Percentiles rank a stretch among this genome's conserved stretches.
Conservation (phyloP, 2,113 vertebrate genomes). For the Tenebrosternarchus preto region DNA sequence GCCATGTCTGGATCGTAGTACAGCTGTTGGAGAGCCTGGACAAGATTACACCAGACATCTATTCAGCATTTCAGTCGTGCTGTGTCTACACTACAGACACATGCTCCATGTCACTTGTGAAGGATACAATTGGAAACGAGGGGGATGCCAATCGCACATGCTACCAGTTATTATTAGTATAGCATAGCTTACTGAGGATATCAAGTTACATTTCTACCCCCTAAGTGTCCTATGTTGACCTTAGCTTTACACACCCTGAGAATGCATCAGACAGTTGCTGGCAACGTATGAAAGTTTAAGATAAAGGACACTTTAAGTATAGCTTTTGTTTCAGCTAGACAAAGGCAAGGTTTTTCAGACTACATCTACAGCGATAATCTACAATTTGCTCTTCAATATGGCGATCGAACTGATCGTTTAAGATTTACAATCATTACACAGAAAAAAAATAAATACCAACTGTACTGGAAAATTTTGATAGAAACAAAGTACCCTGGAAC, state of each 20-base stretch:
- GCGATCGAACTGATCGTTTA: too few species aligned
- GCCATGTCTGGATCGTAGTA: conserved; percentile 98
- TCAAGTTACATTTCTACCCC: conserved; percentile 46
- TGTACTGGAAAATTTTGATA: too few species aligned
- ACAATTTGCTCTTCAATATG: neutral
- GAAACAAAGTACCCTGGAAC: too few species aligned
- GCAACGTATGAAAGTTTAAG: neutral
- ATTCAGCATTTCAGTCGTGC: neutral
- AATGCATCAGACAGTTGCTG: neutral
- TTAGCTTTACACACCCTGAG: neutral
- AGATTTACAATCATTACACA: too few species aligned
- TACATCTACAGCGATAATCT: neutral
- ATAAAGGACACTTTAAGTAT: too few species aligned
- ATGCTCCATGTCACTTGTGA: neutral
- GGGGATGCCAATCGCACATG: conserved; percentile 33
- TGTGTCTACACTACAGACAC: neutral
- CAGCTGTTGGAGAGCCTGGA: conserved; percentile 92
- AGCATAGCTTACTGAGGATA: conserved; percentile 35
- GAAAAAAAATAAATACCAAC: too few species aligned
- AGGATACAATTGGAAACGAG: conserved; percentile 24
- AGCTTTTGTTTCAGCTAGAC: neutral
- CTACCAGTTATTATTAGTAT: conserved; percentile 49
- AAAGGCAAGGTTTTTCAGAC: neutral
- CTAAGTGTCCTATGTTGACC: conserved; percentile 31
- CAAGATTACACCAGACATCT: neutral